Percentiles rank a stretch among this genome's conserved stretches.
Conservation (phyloP, 2,113 vertebrate species). For the Azemiops feae region DNA sequence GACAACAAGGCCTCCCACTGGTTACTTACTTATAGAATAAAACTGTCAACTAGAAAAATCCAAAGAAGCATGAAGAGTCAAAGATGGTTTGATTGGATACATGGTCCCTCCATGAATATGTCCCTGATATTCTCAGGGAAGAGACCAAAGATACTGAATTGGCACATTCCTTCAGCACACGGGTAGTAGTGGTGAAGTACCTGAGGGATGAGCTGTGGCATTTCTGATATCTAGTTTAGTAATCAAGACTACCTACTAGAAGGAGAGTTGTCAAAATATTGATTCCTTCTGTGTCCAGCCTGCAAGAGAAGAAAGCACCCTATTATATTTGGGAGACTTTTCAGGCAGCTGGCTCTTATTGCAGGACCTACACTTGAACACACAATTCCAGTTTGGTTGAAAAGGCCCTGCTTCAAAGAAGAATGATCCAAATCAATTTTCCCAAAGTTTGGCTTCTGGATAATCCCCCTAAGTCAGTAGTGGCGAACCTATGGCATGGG, state of each 20-base stretch:
- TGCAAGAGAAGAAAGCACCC: conserved; percentile 51
- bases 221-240: rapidly evolving
- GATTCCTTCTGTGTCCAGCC: conserved; percentile 90
- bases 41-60: background rate
- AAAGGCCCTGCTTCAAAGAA: background rate
- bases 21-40: background rate
- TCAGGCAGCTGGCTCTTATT: rapidly evolving
- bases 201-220: background rate
- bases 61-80: background rate
- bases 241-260: conserved; percentile 72
- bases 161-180: background rate
- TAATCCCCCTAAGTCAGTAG: background rate
- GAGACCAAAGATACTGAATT: background rate
- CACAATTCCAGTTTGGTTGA: background rate
- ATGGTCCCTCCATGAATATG: background rate
- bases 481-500: too few relatives aligned
- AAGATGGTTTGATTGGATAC: background rate
- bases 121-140: background rate
- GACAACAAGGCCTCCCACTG: background rate
- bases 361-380: background rate
- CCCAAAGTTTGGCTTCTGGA: background rate
- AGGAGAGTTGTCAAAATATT: conserved; percentile 82
- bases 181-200: background rate
- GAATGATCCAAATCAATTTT: background rate
- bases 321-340: rapidly evolving